A percentile compares a stretch with the other conserved stretches of the same genome.
Conservation (phyloP, 2,113 vertebrate genomes). For the Hippotragus niger region DNA sequence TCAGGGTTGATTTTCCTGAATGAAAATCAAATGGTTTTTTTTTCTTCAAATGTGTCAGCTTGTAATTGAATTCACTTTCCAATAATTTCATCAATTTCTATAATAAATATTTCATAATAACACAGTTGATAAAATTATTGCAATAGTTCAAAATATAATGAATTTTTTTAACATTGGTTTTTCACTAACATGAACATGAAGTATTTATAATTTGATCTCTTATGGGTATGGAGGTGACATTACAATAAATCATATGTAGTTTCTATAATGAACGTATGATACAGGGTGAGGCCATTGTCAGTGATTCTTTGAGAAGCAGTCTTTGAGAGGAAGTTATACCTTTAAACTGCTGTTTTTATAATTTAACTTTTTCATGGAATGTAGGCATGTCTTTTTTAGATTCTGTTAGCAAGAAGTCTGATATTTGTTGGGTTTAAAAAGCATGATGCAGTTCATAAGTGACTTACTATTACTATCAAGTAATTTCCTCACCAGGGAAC, state of each 20-base stretch:
- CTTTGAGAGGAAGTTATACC: neutral
- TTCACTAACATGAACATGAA: neutral
- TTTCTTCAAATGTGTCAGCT: neutral
- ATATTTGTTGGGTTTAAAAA: neutral
- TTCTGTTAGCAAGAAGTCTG: neutral
- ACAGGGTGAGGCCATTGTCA: neutral
- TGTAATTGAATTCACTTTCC: neutral
- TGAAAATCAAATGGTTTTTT: neutral
- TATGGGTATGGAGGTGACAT: neutral
- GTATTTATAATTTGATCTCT: neutral
- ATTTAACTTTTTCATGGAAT: neutral
- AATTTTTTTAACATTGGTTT: neutral
- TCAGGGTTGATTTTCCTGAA: neutral
- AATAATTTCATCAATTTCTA: neutral
- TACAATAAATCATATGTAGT: neutral
- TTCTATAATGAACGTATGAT: neutral
- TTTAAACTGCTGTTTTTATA: neutral
- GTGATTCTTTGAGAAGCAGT: neutral
- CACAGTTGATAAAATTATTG: neutral
- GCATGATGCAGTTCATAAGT: neutral
- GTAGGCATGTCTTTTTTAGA: accelerated
- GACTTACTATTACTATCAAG: neutral
- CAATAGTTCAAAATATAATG: neutral
- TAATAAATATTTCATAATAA: neutral
- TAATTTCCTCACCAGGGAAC: neutral